phyloP scores from a whole-genome alignment of 2,113 vertebrate species.

The Uria aalge region DNA sequence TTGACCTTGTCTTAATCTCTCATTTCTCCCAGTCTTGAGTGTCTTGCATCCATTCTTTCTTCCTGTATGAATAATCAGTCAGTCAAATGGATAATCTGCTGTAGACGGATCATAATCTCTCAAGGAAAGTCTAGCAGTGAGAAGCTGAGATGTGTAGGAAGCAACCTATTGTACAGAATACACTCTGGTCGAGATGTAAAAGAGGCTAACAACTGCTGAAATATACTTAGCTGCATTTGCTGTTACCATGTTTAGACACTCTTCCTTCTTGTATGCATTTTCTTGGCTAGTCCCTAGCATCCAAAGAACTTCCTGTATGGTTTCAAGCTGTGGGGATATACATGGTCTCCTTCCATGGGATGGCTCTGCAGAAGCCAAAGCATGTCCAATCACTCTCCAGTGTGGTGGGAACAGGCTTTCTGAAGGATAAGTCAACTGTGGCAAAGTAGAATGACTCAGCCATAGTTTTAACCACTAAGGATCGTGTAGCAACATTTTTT shows the following conservation, averaged over 20 bases:
- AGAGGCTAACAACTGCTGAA: background rate
- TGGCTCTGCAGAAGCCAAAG: background rate
- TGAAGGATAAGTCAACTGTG: background rate
- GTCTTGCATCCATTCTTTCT: background rate
- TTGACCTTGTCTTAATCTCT: background rate
- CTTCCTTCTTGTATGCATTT: background rate
- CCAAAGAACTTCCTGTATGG: background rate
- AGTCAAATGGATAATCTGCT: background rate
- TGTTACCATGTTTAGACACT: background rate
- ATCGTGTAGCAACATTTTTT: constrained; percentile 5
- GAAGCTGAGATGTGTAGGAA: background rate
- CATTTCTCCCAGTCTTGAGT: background rate
- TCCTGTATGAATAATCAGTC: background rate
- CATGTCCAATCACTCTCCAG: background rate
- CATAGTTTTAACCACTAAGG: background rate
- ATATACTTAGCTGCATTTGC: background rate
- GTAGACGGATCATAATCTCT: background rate
- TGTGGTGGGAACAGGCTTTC: background rate
- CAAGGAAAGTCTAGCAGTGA: background rate
- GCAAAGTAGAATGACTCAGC: constrained; percentile 10
- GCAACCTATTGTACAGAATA: background rate
- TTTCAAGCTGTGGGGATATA: background rate
- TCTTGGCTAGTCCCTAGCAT: background rate
- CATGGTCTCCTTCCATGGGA: background rate
- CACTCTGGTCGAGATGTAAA: background rate